phyloP scores from a whole-genome alignment of 2,888 invertebrate genomes.

The Arenicola marina region DNA sequence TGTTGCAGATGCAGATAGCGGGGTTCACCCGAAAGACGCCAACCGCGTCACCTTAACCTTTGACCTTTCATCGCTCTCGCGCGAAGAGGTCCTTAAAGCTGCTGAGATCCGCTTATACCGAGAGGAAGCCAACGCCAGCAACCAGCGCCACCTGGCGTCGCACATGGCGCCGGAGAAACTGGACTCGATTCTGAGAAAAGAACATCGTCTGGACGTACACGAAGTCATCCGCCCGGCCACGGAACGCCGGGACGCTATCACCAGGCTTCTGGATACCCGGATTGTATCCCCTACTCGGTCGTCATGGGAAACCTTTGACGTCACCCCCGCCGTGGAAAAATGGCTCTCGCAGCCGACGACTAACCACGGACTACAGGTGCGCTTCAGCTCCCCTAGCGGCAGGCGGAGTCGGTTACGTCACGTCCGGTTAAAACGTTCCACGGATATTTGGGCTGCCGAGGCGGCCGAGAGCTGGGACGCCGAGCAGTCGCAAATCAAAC shows the following conservation, averaged over 20 bases:
- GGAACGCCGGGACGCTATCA: conserved; percentile 65
- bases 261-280: conserved; percentile 81
- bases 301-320: conserved; percentile 81
- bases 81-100: conserved; percentile 59
- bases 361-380: conserved; percentile 75
- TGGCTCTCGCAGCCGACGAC: conserved; percentile 81
- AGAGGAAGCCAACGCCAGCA: background rate
- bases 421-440: conserved; percentile 12
- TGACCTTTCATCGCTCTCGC: conserved; percentile 40
- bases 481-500: background rate
- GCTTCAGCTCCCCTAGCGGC: conserved; percentile 37
- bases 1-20: too few species aligned
- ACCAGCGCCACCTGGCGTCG: conserved; percentile 56
- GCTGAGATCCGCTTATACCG: conserved; percentile 35
- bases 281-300: conserved; percentile 65
- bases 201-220: conserved; percentile 47
- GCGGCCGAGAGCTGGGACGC: background rate
- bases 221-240: conserved; percentile 60
- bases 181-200: background rate
- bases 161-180: conserved; percentile 51
- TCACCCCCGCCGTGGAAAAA: conserved; percentile 75
- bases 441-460: background rate
- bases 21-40: too few species aligned
- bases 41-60: too few species aligned
- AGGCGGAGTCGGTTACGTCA: background rate